These are phyloP conservation scores for Pitta sordida DNA, from an alignment of 2,113 vertebrate species.

Conservation along the genomic window DNA sequence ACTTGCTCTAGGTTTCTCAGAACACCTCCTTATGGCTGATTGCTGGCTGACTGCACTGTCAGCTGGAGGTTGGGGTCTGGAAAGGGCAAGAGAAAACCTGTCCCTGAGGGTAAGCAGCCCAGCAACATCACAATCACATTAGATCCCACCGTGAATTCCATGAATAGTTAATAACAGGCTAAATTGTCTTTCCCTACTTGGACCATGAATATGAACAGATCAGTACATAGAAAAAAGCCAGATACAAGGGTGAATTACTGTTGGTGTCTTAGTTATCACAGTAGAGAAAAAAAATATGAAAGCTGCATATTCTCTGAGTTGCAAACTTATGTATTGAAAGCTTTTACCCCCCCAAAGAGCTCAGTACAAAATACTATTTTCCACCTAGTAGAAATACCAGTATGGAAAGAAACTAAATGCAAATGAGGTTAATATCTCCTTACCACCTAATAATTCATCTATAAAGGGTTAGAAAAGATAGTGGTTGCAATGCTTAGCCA, in stretches of 20 bases:
- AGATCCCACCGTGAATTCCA: background rate
- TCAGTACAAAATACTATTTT: background rate
- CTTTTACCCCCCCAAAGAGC: background rate
- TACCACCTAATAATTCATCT: background rate
- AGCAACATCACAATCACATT: background rate
- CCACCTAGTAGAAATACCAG: background rate
- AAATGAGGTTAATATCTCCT: background rate
- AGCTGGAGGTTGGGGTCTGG: background rate
- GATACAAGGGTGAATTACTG: background rate
- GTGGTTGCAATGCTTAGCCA: background rate
- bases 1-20: background rate
- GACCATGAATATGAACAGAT: background rate
- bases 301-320: background rate
- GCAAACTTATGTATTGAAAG: background rate
- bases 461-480: background rate
- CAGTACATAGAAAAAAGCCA: background rate
- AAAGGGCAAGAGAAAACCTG: background rate
- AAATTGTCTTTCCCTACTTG: background rate
- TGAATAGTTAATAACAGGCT: background rate
- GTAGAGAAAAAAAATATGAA: background rate
- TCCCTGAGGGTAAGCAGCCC: background rate
- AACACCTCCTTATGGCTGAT: background rate
- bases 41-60: background rate
- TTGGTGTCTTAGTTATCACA: background rate
- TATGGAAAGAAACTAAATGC: background rate